Evolutionary conservation across 2,797 vertebrate genomes (phyloP), one percentile per base, ranked within the genome.

Genomic region (Pipistrellus pygmaeus): DNA sequence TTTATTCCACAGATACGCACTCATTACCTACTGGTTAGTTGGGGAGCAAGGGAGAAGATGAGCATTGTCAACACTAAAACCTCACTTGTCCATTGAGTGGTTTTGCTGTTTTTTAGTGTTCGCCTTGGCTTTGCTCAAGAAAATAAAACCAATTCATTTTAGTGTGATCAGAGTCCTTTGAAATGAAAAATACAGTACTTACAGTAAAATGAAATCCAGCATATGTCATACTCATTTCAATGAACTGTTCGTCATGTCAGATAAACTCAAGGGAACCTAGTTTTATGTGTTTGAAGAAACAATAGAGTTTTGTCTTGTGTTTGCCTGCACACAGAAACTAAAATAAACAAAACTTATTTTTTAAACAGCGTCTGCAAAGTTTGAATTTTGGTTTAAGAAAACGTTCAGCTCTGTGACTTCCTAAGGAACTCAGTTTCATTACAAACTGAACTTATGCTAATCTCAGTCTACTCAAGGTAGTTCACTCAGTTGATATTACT

Each of bases 51-150:
- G 2, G 23, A 23, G 17, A 8, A 5, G 27, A 21, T 9, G 93
- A 95, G 51, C 27, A 0, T 5, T 20, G 32, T 90, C 87, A 0
- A 1, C 12, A 66, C 10, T 18, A 27, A 76, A 60, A 8, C 64
- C n/a, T 0, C 0, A 14, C 80, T 80, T 27, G 3, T 1, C 30
- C 48, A 1, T 4, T 57, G 13, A 13, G 13, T 51, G 30, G 13
- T 69, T 69, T 73, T 51, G 8, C 14, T 21, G 6, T n/a, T 46
- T 88, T 88, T 85, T 46, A 17, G 35, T 71, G 20, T 73, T 44
- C 88, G 85, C 51, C 21, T 25, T 62, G 88, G 38, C 93, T 92
- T 92, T 81, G 1, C 44, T 88, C 82, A 80, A 64, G 68, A 44
- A 27, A 23, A 38, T 66, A 75, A 71, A 83, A 69, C 6, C 15